Evolutionary conservation across 2,888 invertebrate genomes (phyloP).

Genomic region (Blomia tropicalis): DNA sequence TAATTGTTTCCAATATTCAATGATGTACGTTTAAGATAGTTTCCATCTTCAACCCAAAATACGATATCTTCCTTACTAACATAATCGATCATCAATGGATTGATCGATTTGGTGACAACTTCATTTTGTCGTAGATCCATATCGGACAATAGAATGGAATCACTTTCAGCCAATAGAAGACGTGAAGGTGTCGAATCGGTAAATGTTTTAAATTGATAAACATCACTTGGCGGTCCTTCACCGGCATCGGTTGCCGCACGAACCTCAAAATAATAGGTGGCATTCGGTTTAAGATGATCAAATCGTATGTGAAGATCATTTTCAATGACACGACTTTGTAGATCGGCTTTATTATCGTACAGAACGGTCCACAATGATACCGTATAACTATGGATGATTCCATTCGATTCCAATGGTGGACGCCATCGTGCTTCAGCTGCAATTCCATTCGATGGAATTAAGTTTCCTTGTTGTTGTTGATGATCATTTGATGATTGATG

Average conservation of each 20-base stretch:
- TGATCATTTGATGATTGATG: too few relatives aligned
- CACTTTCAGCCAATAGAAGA: conserved; percentile 54
- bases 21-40: conserved; percentile 50
- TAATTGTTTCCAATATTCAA: conserved; percentile 36
- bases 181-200: conserved; percentile 60
- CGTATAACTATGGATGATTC: conserved; percentile 55
- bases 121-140: conserved; percentile 46
- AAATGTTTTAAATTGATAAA: conserved; percentile 47
- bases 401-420: conserved; percentile 54
- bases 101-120: conserved; percentile 36
- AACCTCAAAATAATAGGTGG: conserved; percentile 55
- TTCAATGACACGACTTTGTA: conserved; percentile 29
- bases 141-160: conserved; percentile 53
- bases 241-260: conserved; percentile 64
- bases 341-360: conserved; percentile 14
- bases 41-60: conserved; percentile 65
- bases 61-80: conserved; percentile 54
- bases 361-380: conserved; percentile 48
- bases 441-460: conserved; percentile 34
- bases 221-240: conserved; percentile 51
- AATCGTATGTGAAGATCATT: conserved; percentile 45
- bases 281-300: conserved; percentile 44
- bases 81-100: conserved; percentile 52
- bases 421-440: conserved; percentile 64
- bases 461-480: too few relatives aligned